These are phyloP conservation scores for Sipha maydis DNA, from an alignment of 2,888 invertebrate species.

Conservation along the genomic window DNA sequence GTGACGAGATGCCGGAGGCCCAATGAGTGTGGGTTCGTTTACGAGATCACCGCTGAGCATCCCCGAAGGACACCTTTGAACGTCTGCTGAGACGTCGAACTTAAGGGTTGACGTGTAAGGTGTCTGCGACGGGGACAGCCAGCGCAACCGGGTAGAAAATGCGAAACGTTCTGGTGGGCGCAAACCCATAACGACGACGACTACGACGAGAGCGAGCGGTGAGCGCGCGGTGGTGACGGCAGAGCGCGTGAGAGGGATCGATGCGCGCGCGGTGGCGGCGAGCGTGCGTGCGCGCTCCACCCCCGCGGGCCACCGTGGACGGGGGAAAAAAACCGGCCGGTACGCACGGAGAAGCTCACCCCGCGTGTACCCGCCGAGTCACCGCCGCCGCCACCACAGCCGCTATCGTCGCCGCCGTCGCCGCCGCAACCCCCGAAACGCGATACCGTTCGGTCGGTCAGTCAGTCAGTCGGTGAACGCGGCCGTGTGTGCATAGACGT, in stretches of 20 bases:
- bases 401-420: neutral
- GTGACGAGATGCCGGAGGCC: no score
- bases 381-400: neutral
- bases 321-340: neutral
- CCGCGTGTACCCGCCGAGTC: neutral
- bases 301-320: neutral
- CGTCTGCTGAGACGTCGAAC: no score
- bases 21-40: no score
- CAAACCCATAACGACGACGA: neutral
- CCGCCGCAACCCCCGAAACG: conserved; percentile 10
- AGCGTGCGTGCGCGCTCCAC: conserved; percentile 6
- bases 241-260: conserved; percentile 42
- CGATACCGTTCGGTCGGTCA: neutral
- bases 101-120: no score
- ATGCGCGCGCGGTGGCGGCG: neutral
- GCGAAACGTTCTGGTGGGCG: neutral
- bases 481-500: neutral
- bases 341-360: neutral
- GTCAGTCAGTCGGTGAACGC: conserved; percentile 4
- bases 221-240: neutral
- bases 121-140: no score
- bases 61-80: no score
- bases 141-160: no score
- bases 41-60: no score
- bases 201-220: neutral